Base-by-base conservation (phyloP, 1,140 invertebrate species). In the Camponotus vicinus region DNA sequence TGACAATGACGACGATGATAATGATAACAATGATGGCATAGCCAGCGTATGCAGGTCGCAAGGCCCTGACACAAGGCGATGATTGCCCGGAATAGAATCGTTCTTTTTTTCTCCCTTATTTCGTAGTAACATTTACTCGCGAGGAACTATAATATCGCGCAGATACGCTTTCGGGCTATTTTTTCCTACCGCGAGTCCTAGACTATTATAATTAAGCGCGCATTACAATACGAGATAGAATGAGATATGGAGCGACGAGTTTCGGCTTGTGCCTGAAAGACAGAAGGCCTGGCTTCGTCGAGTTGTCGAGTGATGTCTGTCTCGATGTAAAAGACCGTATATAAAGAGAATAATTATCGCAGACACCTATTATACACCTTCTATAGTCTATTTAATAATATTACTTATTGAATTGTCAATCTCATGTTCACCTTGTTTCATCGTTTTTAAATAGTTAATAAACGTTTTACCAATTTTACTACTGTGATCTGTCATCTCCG, bases 401-500 rank as follows among this genome's bases (percentile, higher is more conserved):
- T 94, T 94, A 94, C 92, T 94, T 94, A 94, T 94, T 94, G 93
- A 95, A 95, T 94, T 95, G 94, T 94, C 93, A 95, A 94, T 94
- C 93, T 94, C 94, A 95, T 95, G 94, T 95, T 94, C 93, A 95
- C 93, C 92, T 95, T 95, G 94, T 94, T 95, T 95, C 94, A 93
- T 95, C 94, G 94, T 94, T 95, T 95, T 94, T 94, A 94, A 95
- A 94, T 94, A 95, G 94, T 94, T 94, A 95, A 95, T 95, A 95
- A 95, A 95, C 94, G 94, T 95, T 95, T 95, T 95, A 95, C 93
- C 94, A 94, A 94, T 94, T 94, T 94, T 94, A 94, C 15, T n/a
- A 76, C 97, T 8, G 69, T 45, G 0, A 40, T 45, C 18, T 49
- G 11, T 55, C 7, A 21, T 34, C 15, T 52, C 5, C 18, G 13